Base-by-base conservation (phyloP, 1,140 invertebrate genomes). In the Sipha flava region DNA sequence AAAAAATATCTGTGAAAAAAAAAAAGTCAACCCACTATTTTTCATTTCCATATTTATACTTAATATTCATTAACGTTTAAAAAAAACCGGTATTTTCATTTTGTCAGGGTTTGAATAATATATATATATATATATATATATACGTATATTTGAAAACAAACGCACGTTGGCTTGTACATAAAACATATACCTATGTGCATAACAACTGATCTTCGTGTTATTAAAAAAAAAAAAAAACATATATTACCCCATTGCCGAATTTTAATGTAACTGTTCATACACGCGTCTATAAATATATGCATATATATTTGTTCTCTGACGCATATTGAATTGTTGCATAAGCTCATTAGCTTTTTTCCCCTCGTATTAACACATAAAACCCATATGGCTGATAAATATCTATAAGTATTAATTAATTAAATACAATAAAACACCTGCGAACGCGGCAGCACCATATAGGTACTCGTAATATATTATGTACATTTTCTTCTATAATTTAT, bases 31-130 rank as follows among this genome's bases (percentile, higher is more conserved):
- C 64, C 64, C 64, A 23, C 64, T 66, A 47, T 70, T 70, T 70
- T 70, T 47, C 40, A 31, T 70, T 70, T 70, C 40, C 66, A 47
- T 47, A 47, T 70, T 43, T 47, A 70, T 70, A 77, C 52, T 77
- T 77, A 77, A 77, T 77, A 77, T 77, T 77, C 73, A 77, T 77
- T 77, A 77, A 59, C 73, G 52, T 37, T n/a, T n/a, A 26, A 45
- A 68, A 34, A 59, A 62, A 47, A 70, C 40, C 40, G 43, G 43
- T 70, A 70, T 70, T 70, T 70, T 47, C 9, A 29, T 29, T 26
- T 66, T 40, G 31, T 40, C 10, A n/a, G 37, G 21, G 37, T 23
- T 40, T 70, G 43, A 70, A 70, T 70, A 70, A 70, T 70, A 70
- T 26, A 40, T 66, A 66, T 23, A 31, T 26, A 23, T 34, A 43